These are phyloP conservation scores for Drepanosiphum platanoidis DNA, from an alignment of 2,888 invertebrate species.

Conservation along the genomic window DNA sequence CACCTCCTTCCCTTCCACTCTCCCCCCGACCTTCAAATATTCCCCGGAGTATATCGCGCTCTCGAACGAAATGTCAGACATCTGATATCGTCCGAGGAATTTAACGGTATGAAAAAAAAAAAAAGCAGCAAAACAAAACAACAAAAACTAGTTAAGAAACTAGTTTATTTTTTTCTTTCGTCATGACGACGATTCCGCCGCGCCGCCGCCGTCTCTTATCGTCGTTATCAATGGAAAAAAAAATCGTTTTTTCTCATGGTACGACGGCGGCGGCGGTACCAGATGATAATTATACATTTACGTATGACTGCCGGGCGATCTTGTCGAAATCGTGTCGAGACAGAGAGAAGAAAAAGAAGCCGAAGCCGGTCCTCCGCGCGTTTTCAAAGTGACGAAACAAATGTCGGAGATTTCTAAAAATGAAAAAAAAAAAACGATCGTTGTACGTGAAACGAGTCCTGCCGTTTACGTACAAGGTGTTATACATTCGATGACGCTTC, in stretches of 20 bases:
- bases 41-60: not conserved
- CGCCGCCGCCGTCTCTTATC: slow-evolving; percentile 53
- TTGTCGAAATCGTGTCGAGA: not conserved
- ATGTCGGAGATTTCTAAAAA: not conserved
- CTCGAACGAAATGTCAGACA: slow-evolving; percentile 7
- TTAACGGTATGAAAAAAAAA: not conserved
- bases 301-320: not conserved
- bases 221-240: too few species aligned
- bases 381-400: slow-evolving; percentile 23
- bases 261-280: too few species aligned
- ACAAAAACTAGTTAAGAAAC: slow-evolving; percentile 31
- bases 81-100: slow-evolving; percentile 41
- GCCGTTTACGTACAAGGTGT: not conserved
- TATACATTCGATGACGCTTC: not conserved
- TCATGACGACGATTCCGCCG: slow-evolving; percentile 18
- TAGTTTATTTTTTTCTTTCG: slow-evolving; percentile 50
- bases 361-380: too few species aligned
- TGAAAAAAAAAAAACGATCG: not conserved
- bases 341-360: too few species aligned
- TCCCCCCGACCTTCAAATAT: not conserved
- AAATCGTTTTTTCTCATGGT: slow-evolving; percentile 21
- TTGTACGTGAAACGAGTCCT: slow-evolving; percentile 19
- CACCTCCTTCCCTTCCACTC: too few species aligned
- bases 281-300: too few species aligned
- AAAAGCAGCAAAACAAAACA: not conserved